Percentiles rank a stretch among this genome's conserved stretches.
Conservation (phyloP, 2,888 invertebrate genomes). For the Lochmaea capreae region DNA sequence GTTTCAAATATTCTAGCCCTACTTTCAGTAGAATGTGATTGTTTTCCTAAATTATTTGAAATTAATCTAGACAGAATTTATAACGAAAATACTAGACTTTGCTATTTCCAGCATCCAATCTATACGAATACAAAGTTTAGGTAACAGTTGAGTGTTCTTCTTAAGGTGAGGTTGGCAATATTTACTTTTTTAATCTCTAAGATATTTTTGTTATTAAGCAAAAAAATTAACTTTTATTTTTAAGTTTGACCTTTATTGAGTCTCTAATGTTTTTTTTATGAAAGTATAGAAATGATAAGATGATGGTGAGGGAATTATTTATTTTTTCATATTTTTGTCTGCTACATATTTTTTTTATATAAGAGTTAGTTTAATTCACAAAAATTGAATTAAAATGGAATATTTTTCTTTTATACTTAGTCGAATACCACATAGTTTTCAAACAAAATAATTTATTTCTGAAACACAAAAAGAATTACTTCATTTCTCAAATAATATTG, state of each 20-base stretch:
- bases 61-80: background rate
- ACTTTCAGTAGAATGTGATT: too few relatives aligned
- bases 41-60: too few relatives aligned
- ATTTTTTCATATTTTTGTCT: background rate
- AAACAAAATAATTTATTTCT: background rate
- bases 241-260: slow-evolving; percentile 18
- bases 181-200: slow-evolving; percentile 19
- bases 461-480: background rate
- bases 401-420: background rate
- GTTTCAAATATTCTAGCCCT: too few relatives aligned
- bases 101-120: background rate
- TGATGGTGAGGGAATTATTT: slow-evolving; percentile 6
- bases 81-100: background rate
- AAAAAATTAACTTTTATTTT: slow-evolving; percentile 18
- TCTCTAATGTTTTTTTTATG: slow-evolving; percentile 12
- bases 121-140: slow-evolving; percentile 22
- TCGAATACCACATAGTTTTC: background rate
- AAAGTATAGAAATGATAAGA: background rate
- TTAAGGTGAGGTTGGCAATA: slow-evolving; percentile 22
- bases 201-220: slow-evolving; percentile 14
- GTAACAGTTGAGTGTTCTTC: slow-evolving; percentile 10
- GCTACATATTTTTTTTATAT: background rate
- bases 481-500: background rate
- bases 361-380: background rate
- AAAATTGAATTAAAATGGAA: background rate